Base-by-base conservation (phyloP, 2,888 invertebrate species). In the Caenorhabditis becei region DNA sequence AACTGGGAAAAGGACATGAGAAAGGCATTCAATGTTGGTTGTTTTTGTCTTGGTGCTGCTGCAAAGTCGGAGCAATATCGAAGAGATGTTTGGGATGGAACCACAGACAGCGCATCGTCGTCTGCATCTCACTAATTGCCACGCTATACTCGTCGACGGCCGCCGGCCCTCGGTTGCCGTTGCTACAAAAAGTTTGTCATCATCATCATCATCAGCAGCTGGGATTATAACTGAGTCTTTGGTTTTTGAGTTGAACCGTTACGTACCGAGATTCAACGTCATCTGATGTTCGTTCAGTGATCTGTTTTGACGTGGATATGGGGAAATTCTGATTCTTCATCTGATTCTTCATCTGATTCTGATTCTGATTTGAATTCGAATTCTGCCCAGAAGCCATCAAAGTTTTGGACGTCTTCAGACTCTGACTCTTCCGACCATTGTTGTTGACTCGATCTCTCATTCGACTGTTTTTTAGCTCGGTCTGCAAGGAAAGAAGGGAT, bases 61-160 rank as follows among this genome's bases (percentile, higher is more conserved):
- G 32, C 4, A 10, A 32, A 32, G 32, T 32, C 59, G 70, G 61
- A 61, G 53, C 24, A 37, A 62, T 41, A 53, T 32, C 65, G 58
- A 80, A 80, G 24, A 80, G 80, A 58, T 70, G 80, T 54, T 67
- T 74, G 47, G 80, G 80, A 70, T 80, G 80, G 63, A 74, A 74
- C 65, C 70, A 80, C 16, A 66, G 67, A 74, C 70, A 35, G 65
- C 74, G 61, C 67, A 62, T 62, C n/a, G 41, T 20, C 62, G 59
- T 51, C 63, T 74, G 51, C 69, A 67, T 69, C 69, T 77, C 67
- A 11, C 47, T 20, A 28, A 26, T 72, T 37, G 47, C 65, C 44
- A n/a, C 58, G 41, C 47, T 67, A 28, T 67, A 41, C 41, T 71
- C 70, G 44, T 71, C 47, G 54, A 7, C 41, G 51, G 44, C 59